These are phyloP conservation scores for Chloropsis cyanopogon DNA, from an alignment of 2,113 vertebrate genomes.

Conservation along the genomic window DNA sequence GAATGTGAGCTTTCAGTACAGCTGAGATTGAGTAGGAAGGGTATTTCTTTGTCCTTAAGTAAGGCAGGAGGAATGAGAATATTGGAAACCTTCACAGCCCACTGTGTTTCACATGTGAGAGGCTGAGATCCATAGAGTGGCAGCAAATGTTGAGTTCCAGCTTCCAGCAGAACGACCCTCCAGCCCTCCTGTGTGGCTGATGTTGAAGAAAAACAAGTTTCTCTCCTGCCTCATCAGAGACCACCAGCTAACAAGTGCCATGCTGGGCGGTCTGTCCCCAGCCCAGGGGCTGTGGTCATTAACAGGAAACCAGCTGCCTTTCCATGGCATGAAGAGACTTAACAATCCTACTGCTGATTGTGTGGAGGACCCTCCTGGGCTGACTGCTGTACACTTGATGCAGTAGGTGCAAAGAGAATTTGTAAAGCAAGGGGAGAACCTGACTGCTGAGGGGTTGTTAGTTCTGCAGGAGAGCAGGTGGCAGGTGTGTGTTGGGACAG, in stretches of 20 bases:
- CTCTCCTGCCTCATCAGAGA: background rate
- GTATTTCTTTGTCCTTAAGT: background rate
- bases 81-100: background rate
- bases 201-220: background rate
- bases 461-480: background rate
- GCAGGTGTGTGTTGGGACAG: background rate
- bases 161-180: background rate
- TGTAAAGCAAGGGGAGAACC: background rate
- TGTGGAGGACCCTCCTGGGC: background rate
- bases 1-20: background rate
- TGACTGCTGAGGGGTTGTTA: background rate
- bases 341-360: fast-evolving
- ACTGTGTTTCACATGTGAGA: background rate
- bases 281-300: fast-evolving
- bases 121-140: background rate
- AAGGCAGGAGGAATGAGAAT: background rate
- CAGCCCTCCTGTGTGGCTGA: background rate
- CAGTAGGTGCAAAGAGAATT: background rate
- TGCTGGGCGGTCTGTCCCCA: background rate
- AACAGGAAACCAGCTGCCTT: background rate
- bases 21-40: background rate
- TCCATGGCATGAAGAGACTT: background rate
- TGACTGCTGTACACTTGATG: background rate
- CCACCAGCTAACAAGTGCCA: background rate
- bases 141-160: background rate